Conservation (phyloP, 2,797 vertebrate genomes). For the Urosaurus nigricauda region DNA sequence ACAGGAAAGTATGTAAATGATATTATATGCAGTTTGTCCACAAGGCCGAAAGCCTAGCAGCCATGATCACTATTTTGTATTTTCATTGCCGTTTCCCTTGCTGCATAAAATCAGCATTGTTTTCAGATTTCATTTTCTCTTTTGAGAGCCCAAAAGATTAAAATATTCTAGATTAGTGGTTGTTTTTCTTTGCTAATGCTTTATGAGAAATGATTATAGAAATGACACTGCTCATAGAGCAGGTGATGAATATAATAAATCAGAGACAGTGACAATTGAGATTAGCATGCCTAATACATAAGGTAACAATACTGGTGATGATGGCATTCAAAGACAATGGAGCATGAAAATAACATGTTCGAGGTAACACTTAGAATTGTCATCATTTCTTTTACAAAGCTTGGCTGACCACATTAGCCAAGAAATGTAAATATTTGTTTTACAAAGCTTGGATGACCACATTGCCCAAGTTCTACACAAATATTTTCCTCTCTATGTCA, state of each 20-base stretch:
- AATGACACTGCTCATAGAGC: conserved; percentile 51
- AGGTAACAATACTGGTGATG: conserved; percentile 37
- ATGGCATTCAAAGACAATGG: background rate
- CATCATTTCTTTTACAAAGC: conserved; percentile 45
- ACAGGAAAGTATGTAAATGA: background rate
- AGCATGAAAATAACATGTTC: conserved; percentile 6
- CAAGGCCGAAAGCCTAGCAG: background rate
- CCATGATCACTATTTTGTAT: background rate
- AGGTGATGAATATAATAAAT: conserved; percentile 62
- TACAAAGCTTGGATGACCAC: conserved; percentile 20
- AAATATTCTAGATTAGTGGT: conserved; percentile 46
- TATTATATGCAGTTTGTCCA: background rate
- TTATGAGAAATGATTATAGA: conserved; percentile 42
- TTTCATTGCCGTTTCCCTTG: background rate
- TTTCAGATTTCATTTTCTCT: conserved; percentile 28
- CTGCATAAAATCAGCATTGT: conserved; percentile 8
- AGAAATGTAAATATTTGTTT: conserved; percentile 38
- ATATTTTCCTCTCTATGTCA: conserved; percentile 37
- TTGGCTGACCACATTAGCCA: background rate
- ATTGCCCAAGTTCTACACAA: conserved; percentile 11
- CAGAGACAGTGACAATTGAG: conserved; percentile 55
- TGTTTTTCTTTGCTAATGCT: conserved; percentile 54
- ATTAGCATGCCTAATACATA: conserved; percentile 58
- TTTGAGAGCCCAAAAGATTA: conserved; percentile 41
- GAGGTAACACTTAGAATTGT: conserved; percentile 25